Base-by-base conservation (phyloP, 37 sponge, comb jelly and placozoan species). In the Crambe crambe region DNA sequence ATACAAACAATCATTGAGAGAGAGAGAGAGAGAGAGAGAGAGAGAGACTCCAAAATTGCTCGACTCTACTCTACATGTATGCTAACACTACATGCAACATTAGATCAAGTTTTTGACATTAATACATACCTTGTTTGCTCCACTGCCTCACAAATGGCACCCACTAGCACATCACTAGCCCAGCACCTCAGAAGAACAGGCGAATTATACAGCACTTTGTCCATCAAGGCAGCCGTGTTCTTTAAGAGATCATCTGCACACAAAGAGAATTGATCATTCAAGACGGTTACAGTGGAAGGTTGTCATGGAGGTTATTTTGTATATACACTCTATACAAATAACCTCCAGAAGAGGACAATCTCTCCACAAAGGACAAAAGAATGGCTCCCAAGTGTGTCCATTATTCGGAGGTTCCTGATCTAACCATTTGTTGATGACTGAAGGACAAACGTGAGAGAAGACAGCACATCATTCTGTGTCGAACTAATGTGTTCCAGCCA, bases 121-220 rank as follows among this genome's bases (percentile, higher is more conserved):
- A n/a, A n/a, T n/a, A n/a, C n/a, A n/a, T 6, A 67, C 79, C 54
- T 64, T 40, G 66, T 79, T 66, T 79, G 67, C 42, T 79, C 23
- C 37, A 65, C 41, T 3, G 79, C 79, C 37, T 66, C 79, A 68
- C 65, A 66, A 3, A 79, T 67, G 32, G 67, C 37, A 26, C 31
- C 34, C 21, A 51, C 44, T 0, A 79, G 57, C 31, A 44, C 12
- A 0, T 79, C 68, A n/a, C 65, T 39, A 23, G 67, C 65, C 79
- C 79, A 79, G 21, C 29, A 30, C 23, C 21, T 37, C 23, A 79
- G 69, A 0, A 79, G 68, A 20, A 29, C 44, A 20, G 66, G 68
- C 18, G 37, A 51, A 22, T 18, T 23, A 51, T 64, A 42, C 43
- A 79, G 65, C 18, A 66, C 23, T 34, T n/a, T 43, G 51, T 79